These are phyloP conservation scores for Venturia canescens DNA, from an alignment of 1,140 invertebrate species.

Conservation along the genomic window DNA sequence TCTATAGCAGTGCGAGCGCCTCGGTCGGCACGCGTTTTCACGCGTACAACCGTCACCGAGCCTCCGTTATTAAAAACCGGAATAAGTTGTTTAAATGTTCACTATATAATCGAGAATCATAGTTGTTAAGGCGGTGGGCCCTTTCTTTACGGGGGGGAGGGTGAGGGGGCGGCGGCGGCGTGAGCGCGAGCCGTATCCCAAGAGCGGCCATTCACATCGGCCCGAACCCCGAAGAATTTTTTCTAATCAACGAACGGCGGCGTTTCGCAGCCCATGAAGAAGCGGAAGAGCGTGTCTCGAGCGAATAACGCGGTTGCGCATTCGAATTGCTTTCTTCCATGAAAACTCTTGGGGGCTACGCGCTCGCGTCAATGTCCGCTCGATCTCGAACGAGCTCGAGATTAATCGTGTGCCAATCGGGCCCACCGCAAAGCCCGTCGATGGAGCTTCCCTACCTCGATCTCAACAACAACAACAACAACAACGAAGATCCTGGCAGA, in stretches of 20 bases:
- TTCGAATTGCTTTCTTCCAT: neutral
- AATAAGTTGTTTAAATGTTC: slow-evolving; percentile 78
- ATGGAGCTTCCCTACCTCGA: slow-evolving; percentile 51
- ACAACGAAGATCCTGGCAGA: slow-evolving; percentile 2
- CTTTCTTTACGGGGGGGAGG: slow-evolving; percentile 32
- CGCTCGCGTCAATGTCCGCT: neutral
- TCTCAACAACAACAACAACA: neutral
- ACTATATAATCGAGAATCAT: slow-evolving; percentile 76
- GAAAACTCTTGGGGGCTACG: neutral
- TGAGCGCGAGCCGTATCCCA: too few species aligned
- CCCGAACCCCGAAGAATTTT: too few species aligned
- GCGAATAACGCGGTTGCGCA: too few species aligned
- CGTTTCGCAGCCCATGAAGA: too few species aligned
- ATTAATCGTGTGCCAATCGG: slow-evolving; percentile 47
- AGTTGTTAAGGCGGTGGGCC: slow-evolving; percentile 72
- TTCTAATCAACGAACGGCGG: too few species aligned
- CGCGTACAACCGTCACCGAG: slow-evolving; percentile 71
- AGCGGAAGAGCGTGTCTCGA: too few species aligned
- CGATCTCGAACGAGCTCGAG: slow-evolving; percentile 15
- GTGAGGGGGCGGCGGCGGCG: too few species aligned
- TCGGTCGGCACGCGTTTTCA: slow-evolving; percentile 74
- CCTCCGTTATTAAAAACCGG: slow-evolving; percentile 78
- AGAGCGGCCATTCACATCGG: too few species aligned
- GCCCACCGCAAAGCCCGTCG: slow-evolving; percentile 65
- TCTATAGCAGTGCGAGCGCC: slow-evolving; percentile 77